Conservation (phyloP, 2,888 invertebrate species). For the Lochmaea crataegi region DNA sequence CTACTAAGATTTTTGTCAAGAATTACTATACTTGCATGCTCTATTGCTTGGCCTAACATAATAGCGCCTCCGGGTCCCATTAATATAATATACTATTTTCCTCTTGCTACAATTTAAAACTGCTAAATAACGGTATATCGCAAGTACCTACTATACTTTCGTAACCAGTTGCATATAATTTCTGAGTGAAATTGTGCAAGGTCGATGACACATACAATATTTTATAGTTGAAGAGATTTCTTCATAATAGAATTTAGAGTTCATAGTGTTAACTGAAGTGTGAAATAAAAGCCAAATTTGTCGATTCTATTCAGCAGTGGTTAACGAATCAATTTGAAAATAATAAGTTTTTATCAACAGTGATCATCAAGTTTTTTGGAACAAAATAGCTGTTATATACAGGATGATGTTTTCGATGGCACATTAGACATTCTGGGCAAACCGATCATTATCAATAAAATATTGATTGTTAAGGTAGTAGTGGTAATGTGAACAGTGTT, state of each 20-base stretch:
- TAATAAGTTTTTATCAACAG: not conserved
- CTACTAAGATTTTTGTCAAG: too few species aligned
- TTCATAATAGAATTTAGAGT: not conserved
- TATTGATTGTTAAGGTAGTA: too few species aligned
- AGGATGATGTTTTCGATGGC: too few species aligned
- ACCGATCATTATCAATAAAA: too few species aligned
- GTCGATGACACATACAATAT: not conserved
- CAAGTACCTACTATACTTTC: not conserved
- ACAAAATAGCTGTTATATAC: too few species aligned
- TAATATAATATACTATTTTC: too few species aligned
- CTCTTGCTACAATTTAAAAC: too few species aligned
- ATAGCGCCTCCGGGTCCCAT: too few species aligned
- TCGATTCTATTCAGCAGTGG: not conserved
- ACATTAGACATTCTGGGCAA: too few species aligned
- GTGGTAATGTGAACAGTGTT: too few species aligned
- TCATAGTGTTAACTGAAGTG: not conserved
- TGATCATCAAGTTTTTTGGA: not conserved
- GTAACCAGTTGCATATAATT: not conserved
- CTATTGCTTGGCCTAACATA: too few species aligned
- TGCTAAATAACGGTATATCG: not conserved
- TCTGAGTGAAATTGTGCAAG: not conserved
- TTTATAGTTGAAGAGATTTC: not conserved
- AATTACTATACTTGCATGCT: too few species aligned
- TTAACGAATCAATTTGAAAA: not conserved
- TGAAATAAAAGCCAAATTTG: not conserved